Evolutionary conservation across 2,888 invertebrate species (phyloP).

Genomic region (Unio pictorum): DNA sequence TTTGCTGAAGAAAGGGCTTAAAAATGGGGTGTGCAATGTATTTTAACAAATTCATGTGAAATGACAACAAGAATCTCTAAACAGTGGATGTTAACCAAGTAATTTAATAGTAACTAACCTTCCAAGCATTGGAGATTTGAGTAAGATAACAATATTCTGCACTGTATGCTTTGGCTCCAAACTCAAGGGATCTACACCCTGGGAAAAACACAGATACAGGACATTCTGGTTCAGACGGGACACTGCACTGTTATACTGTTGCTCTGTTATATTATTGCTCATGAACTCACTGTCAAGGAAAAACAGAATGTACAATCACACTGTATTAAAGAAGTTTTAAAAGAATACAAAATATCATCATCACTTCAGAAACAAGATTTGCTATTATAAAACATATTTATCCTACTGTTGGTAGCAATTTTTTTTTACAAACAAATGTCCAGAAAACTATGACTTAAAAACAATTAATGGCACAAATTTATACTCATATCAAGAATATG

Average conservation of each 20-base stretch:
- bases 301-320: background rate
- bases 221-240: constrained; percentile 86
- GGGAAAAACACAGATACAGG: constrained; percentile 84
- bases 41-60: too few species aligned
- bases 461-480: too few species aligned
- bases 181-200: constrained; percentile 79
- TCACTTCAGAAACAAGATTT: constrained; percentile 25
- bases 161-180: constrained; percentile 81
- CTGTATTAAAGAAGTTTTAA: background rate
- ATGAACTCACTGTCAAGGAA: constrained; percentile 83
- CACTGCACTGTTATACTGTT: constrained; percentile 83
- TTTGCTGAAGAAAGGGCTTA: too few species aligned
- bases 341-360: background rate
- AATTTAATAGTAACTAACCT: constrained; percentile 74
- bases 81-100: background rate
- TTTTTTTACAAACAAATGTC: too few species aligned
- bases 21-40: too few species aligned
- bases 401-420: too few species aligned
- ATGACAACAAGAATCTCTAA: background rate
- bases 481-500: too few species aligned
- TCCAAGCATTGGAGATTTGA: constrained; percentile 82
- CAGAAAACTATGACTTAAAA: too few species aligned
- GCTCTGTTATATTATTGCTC: constrained; percentile 80
- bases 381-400: too few species aligned
- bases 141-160: constrained; percentile 81